Evolutionary conservation across 2,113 vertebrate species (phyloP), one percentile per base, ranked within the genome.

Genomic region (Zootoca vivipara): DNA sequence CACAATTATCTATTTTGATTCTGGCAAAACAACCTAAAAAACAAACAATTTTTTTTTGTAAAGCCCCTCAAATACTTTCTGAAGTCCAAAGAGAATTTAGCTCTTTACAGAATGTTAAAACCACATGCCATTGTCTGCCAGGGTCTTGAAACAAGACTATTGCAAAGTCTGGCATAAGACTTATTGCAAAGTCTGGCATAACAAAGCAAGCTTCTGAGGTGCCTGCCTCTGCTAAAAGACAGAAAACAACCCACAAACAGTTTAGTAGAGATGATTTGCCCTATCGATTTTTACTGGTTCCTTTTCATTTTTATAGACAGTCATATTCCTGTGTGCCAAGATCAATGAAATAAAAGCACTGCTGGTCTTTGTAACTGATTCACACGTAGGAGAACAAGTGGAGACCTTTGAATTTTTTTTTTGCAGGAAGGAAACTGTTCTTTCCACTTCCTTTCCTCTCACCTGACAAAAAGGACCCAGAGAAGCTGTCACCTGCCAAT

Each of bases 21-120:
- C 35, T 86, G 64, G n/a, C 58, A 78, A 83, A 87, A 56, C 13
- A 42, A 56, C 7, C 18, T 87, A 38, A 90, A 73, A 93, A 82
- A 24, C 28, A 35, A 7, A 38, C 38, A 38, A 38, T 42, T 42
- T 70, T 52, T 87, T 56, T 72, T n/a, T 4, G 38, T 26, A 58
- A n/a, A 30, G 46, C 4, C 2, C 56, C 83, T 89, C 70, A 91
- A 87, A 86, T n/a, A 83, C 58, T 33, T 40, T 56, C 5, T 0
- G 26, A 56, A 1, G 13, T 82, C 72, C 16, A 77, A n/a, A 75
- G 18, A 77, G 38, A 67, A 67, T 77, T 33, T 58, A 64, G 13
- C 35, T 67, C 28, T 82, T 82, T 82, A 65, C 52, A 64, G 18
- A 46, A 33, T 15, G 28, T 52, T 52, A 65, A 74, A 83, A 52